Evolutionary conservation across 2,113 vertebrate species (phyloP).

Genomic region (Natator depressus): DNA sequence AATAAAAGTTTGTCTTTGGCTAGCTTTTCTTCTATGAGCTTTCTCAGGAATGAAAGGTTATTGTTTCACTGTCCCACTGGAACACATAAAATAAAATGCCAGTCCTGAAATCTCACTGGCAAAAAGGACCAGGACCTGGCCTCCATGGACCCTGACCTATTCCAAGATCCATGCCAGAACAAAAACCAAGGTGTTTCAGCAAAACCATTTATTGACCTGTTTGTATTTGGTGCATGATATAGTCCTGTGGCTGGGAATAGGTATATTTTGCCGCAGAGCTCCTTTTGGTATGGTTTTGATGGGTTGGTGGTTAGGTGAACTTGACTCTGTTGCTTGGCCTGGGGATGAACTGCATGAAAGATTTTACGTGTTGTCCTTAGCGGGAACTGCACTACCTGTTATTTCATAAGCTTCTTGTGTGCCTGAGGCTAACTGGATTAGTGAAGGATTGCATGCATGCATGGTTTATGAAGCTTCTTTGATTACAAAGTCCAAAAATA

Average conservation of each 20-base stretch:
- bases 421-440: slow-evolving; percentile 44
- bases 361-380: slow-evolving; percentile 3
- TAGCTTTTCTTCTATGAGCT: neutral
- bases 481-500: slow-evolving; percentile 44
- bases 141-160: neutral
- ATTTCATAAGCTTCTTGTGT: slow-evolving; percentile 29
- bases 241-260: neutral
- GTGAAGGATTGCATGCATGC: slow-evolving; percentile 9
- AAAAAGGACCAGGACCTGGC: neutral
- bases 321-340: slow-evolving; percentile 18
- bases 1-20: neutral
- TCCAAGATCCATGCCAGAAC: neutral
- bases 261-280: neutral
- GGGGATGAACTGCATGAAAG: neutral
- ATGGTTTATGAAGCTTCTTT: slow-evolving; percentile 56
- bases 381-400: slow-evolving; percentile 1
- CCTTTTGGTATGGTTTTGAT: neutral
- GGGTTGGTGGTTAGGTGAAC: neutral
- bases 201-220: neutral
- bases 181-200: neutral
- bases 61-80: neutral
- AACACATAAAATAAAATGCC: neutral
- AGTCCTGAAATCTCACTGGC: neutral
- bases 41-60: neutral
- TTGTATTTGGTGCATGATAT: neutral